Percentiles rank a stretch among this genome's conserved stretches.
These are phyloP conservation scores for Aspidoscelis tigris DNA, from an alignment of 2,113 vertebrate genomes.

Conservation along the genomic window DNA sequence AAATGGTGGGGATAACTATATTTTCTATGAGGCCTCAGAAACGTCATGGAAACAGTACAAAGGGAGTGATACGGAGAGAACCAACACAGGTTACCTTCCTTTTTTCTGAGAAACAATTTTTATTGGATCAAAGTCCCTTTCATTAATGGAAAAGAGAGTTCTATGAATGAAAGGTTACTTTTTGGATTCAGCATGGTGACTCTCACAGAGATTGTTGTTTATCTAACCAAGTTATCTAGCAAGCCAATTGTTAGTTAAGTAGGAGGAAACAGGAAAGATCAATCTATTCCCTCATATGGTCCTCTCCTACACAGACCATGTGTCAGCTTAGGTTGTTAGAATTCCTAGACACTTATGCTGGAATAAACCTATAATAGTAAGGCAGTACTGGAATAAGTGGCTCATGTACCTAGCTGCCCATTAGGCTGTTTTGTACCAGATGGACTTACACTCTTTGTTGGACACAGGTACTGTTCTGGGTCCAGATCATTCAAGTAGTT, in stretches of 20 bases:
- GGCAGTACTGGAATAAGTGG: no score
- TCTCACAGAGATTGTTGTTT: not conserved
- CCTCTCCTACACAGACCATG: no score
- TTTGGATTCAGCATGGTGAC: no score
- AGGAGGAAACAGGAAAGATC: not conserved
- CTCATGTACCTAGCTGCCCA: no score
- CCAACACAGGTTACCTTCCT: no score
- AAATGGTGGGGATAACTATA: no score
- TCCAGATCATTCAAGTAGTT: not conserved
- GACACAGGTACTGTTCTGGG: not conserved
- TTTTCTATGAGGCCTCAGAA: not conserved
- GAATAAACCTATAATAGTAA: no score
- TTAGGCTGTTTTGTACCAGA: not conserved
- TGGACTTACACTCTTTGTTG: not conserved
- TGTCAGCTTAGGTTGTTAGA: no score
- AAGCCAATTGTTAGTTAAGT: conserved; percentile 38
- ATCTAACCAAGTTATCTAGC: conserved; percentile 39
- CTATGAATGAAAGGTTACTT: no score
- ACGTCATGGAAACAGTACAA: not conserved
- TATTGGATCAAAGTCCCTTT: not conserved
- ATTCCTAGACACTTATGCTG: no score
- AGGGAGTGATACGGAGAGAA: not conserved
- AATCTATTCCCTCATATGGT: no score
- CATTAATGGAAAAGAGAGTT: not conserved
- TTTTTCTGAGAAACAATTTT: not conserved